phyloP scores from a whole-genome alignment of 2,888 invertebrate species.

The Oligia strigilis region DNA sequence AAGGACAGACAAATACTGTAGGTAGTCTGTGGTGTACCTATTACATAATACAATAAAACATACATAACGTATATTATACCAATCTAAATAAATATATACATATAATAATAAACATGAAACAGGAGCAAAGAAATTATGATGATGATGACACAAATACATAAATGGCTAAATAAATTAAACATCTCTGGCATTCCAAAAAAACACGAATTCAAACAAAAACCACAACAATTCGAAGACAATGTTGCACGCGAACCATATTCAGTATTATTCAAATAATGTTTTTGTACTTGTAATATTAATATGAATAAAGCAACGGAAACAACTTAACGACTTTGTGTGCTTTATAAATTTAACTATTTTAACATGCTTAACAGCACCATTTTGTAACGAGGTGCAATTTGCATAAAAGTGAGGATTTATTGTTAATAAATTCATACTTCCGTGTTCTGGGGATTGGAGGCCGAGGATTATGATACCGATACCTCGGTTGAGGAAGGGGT shows the following conservation, averaged over 20 bases:
- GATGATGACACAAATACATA: too few species aligned
- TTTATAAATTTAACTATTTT: conserved; percentile 61
- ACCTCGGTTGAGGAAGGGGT: background rate
- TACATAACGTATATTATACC: too few species aligned
- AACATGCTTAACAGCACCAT: conserved; percentile 51
- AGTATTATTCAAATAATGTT: conserved; percentile 49
- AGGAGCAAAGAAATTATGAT: too few species aligned
- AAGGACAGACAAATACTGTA: too few species aligned
- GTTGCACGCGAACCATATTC: conserved; percentile 26
- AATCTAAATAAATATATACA: too few species aligned
- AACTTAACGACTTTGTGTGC: conserved; percentile 53
- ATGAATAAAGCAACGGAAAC: conserved; percentile 57
- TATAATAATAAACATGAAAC: too few species aligned
- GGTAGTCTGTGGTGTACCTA: too few species aligned
- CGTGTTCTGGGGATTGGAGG: conserved; percentile 22
- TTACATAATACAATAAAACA: too few species aligned
- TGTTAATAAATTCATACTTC: conserved; percentile 56
- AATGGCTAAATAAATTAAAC: background rate
- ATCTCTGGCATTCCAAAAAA: background rate
- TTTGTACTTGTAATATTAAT: conserved; percentile 45
- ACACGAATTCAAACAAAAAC: background rate
- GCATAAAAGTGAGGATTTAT: conserved; percentile 61
- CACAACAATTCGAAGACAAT: conserved; percentile 6
- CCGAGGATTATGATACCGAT: conserved; percentile 10
- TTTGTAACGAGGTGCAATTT: conserved; percentile 58